Conservation (phyloP, 2,888 invertebrate genomes). For the Nebria salina region DNA sequence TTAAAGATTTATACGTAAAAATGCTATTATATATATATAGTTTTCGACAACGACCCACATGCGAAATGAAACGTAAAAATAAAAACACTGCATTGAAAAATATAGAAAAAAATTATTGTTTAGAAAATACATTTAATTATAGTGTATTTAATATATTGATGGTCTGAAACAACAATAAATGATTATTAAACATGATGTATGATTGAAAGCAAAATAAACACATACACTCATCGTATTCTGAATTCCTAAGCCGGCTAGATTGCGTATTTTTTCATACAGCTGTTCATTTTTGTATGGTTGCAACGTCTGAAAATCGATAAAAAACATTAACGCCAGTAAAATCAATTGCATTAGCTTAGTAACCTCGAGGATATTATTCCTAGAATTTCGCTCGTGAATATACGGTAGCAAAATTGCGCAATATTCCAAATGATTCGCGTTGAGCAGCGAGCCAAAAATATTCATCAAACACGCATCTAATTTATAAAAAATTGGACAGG, state of each 20-base stretch:
- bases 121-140: not conserved
- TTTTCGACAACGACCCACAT: not conserved
- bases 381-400: conserved; percentile 8
- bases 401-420: conserved; percentile 38
- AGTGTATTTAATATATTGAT: not conserved
- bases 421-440: conserved; percentile 14
- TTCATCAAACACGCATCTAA: conserved; percentile 23
- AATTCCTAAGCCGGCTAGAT: conserved; percentile 18
- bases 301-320: conserved; percentile 11
- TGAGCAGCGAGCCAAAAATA: conserved; percentile 18
- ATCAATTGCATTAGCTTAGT: not conserved
- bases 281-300: not conserved
- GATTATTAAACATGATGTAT: not conserved
- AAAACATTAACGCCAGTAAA: not conserved
- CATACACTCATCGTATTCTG: conserved; percentile 29
- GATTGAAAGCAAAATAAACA: not conserved
- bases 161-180: conserved; percentile 15
- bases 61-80: not conserved
- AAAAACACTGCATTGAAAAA: not conserved
- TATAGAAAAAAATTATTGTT: not conserved
- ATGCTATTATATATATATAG: too few relatives aligned
- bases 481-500: conserved; percentile 29
- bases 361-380: conserved; percentile 12
- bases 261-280: conserved; percentile 16
- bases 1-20: too few relatives aligned